These are phyloP conservation scores for Aplysia californica DNA, from an alignment of 1,140 invertebrate species.

Conservation along the genomic window DNA sequence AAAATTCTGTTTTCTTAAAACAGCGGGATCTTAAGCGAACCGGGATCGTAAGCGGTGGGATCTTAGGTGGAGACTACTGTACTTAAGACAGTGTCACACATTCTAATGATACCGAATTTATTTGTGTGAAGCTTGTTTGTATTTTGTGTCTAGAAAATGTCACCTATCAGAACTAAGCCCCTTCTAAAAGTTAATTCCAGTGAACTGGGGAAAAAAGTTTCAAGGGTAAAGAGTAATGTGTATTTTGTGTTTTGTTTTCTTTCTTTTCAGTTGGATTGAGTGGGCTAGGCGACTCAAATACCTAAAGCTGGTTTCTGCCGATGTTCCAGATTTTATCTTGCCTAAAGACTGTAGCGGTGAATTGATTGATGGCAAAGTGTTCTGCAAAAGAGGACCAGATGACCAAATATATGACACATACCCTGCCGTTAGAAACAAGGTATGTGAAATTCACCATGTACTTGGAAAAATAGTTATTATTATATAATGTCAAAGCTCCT, in stretches of 20 bases:
- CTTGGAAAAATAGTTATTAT: neutral
- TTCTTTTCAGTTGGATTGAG: constrained; percentile 47
- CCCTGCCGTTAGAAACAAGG: constrained; percentile 54
- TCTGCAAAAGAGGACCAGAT: constrained; percentile 55
- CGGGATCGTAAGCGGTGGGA: too few relatives aligned
- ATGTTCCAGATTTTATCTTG: constrained; percentile 51
- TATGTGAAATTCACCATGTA: constrained; percentile 27
- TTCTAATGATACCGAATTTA: too few relatives aligned
- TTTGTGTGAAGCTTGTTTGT: too few relatives aligned
- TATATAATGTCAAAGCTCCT: neutral
- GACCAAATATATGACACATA: constrained; percentile 62
- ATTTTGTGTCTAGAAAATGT: too few relatives aligned
- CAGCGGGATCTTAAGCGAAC: too few relatives aligned
- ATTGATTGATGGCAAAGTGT: constrained; percentile 60
- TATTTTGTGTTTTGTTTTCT: neutral
- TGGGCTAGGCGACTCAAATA: constrained; percentile 51
- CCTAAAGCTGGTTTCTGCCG: constrained; percentile 48
- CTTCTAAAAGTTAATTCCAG: too few relatives aligned
- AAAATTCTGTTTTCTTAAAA: too few relatives aligned
- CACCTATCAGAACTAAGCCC: too few relatives aligned
- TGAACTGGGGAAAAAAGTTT: too few relatives aligned
- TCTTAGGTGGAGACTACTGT: too few relatives aligned
- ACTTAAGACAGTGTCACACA: too few relatives aligned
- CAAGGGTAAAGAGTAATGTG: too few relatives aligned
- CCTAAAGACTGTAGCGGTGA: constrained; percentile 49